phyloP scores from a whole-genome alignment of 2,797 vertebrate genomes.

The Takifugu ocellatus region DNA sequence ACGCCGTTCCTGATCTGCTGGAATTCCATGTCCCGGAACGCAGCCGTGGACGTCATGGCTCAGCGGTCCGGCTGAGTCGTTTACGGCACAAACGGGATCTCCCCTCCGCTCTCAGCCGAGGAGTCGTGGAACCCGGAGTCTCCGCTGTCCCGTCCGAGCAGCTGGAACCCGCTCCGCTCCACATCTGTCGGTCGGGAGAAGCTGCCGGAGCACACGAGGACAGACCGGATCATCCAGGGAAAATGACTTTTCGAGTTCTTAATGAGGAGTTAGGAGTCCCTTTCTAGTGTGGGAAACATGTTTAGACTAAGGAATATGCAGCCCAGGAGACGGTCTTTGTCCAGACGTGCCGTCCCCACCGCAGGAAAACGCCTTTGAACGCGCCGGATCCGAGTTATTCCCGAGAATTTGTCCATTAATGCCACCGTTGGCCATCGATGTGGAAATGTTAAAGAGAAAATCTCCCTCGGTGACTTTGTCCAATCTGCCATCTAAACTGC shows the following conservation, averaged over 20 bases:
- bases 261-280: too few species aligned
- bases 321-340: slow-evolving; percentile 4
- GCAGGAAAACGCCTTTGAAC: slow-evolving; percentile 18
- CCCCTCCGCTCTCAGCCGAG: slow-evolving; percentile 24
- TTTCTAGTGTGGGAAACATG: slow-evolving; percentile 7
- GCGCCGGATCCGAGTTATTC: slow-evolving; percentile 18
- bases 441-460: slow-evolving; percentile 40
- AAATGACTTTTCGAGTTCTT: too few species aligned
- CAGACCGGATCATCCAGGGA: neutral
- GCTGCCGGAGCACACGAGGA: slow-evolving; percentile 18
- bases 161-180: slow-evolving; percentile 46
- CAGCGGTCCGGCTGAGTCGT: too few species aligned
- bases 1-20: slow-evolving; percentile 32
- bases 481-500: slow-evolving; percentile 1
- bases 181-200: slow-evolving; percentile 53
- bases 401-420: slow-evolving; percentile 35
- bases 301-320: slow-evolving; percentile 31
- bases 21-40: slow-evolving; percentile 23
- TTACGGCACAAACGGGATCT: slow-evolving; percentile 42
- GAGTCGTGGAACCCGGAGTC: too few species aligned
- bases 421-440: slow-evolving; percentile 30
- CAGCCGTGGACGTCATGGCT: too few species aligned
- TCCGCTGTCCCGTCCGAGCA: slow-evolving; percentile 53
- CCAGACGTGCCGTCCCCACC: neutral
- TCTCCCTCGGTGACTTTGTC: slow-evolving; percentile 52